These are phyloP conservation scores for Holocentrus rufus DNA, from an alignment of 2,797 vertebrate genomes.

Conservation along the genomic window DNA sequence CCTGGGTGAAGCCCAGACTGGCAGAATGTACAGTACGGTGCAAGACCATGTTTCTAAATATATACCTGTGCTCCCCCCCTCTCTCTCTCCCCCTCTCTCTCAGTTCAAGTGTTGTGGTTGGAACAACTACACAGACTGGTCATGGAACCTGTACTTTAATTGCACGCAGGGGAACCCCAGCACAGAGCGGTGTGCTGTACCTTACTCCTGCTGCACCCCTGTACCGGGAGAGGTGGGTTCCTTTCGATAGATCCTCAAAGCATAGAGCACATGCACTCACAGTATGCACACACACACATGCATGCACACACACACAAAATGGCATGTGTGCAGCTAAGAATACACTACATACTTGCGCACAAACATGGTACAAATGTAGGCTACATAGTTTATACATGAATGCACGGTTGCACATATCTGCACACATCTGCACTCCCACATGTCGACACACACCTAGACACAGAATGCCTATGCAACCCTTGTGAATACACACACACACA, in stretches of 20 bases:
- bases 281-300: background rate
- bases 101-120: conserved; percentile 85
- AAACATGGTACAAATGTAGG: conserved; percentile 35
- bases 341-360: background rate
- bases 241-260: background rate
- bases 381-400: conserved; percentile 9
- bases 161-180: conserved; percentile 82
- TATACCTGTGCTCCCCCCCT: conserved; percentile 13
- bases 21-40: conserved; percentile 50
- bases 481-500: conserved; percentile 17
- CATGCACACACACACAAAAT: background rate
- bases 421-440: background rate
- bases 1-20: conserved; percentile 51
- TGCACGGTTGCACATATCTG: conserved; percentile 26
- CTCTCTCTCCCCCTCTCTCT: conserved; percentile 1
- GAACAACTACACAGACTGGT: conserved; percentile 85
- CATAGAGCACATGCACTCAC: background rate
- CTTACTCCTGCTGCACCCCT: conserved; percentile 83
- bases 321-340: conserved; percentile 7
- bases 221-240: conserved; percentile 80
- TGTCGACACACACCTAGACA: background rate
- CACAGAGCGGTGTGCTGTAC: conserved; percentile 79
- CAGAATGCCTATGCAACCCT: background rate
- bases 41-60: conserved; percentile 53
- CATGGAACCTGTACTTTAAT: conserved; percentile 85